Evolutionary conservation across 2,113 vertebrate species (phyloP), one percentile per base, ranked within the genome.

Genomic region (Menura novaehollandiae): DNA sequence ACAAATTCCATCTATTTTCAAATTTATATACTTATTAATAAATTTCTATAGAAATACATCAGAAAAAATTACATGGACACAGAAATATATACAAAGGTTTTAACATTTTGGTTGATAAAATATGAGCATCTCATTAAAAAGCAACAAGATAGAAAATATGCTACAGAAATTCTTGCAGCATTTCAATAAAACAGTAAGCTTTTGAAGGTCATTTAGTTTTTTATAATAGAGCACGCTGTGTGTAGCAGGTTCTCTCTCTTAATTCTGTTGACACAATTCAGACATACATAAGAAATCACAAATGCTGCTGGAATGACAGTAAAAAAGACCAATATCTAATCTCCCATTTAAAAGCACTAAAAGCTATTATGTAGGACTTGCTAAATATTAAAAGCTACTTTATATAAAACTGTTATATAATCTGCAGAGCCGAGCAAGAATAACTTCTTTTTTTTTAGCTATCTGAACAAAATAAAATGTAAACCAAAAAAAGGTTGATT

Each of bases 321-420:
- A 52, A 64, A 47, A 72, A 87, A 47, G 47, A 47, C 19, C 2
- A 7, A 4, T 81, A 79, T 68, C 41, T 71, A 56, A 49, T 75
- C 11, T 67, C 23, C 72, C 19, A 33, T 72, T 85, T 79, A 68
- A 91, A 83, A 67, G 6, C 37, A 56, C 13, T 82, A 35, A 68
- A 85, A 85, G 43, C 10, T 89, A 15, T 79, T 83, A 51, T 58
- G 17, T 33, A 63, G 72, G 18, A 75, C 47, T 81, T 81, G 41
- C 19, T 82, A 60, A 94, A 75, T 77, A 72, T 78, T 90, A 66
- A 79, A 81, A 89, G 18, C 14, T 82, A 41, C 68, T 69, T 77
- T 88, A 58, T 72, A 27, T 83, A 89, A 85, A 92, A 46, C 13
- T 71, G 6, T 85, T 83, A 41, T 9, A 60, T 89, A 87, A 72